phyloP scores from a whole-genome alignment of 2,888 invertebrate genomes.

The Coelogynopora nodosa region DNA sequence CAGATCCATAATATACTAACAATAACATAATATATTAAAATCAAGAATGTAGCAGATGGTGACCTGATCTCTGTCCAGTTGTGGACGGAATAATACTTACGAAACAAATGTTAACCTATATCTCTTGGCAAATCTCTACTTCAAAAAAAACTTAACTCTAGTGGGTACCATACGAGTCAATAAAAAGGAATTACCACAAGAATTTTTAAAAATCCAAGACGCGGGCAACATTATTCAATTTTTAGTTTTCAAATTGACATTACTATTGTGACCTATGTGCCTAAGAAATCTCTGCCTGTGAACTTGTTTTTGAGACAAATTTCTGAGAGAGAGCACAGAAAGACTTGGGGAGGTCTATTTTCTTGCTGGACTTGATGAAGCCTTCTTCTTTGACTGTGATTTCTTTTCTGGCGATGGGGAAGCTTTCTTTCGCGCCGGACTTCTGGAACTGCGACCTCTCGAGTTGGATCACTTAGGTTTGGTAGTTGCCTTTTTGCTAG shows the following conservation, averaged over 20 bases:
- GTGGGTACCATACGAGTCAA: neutral
- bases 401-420: neutral
- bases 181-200: neutral
- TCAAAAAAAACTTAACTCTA: neutral
- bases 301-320: neutral
- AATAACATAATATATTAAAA: no score
- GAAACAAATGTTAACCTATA: neutral
- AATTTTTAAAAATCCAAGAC: neutral
- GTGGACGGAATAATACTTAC: neutral
- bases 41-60: no score
- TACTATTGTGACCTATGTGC: neutral
- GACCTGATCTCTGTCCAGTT: no score
- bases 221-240: neutral
- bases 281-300: neutral
- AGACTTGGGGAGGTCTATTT: neutral
- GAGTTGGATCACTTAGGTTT: neutral
- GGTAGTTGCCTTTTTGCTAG: neutral
- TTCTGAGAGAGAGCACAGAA: neutral
- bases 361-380: neutral
- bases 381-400: neutral
- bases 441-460: neutral
- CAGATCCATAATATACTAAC: no score
- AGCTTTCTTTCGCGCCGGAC: no score
- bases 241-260: neutral
- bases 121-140: neutral